phyloP scores from a whole-genome alignment of 2,113 vertebrate species.

The Rostratula benghalensis region DNA sequence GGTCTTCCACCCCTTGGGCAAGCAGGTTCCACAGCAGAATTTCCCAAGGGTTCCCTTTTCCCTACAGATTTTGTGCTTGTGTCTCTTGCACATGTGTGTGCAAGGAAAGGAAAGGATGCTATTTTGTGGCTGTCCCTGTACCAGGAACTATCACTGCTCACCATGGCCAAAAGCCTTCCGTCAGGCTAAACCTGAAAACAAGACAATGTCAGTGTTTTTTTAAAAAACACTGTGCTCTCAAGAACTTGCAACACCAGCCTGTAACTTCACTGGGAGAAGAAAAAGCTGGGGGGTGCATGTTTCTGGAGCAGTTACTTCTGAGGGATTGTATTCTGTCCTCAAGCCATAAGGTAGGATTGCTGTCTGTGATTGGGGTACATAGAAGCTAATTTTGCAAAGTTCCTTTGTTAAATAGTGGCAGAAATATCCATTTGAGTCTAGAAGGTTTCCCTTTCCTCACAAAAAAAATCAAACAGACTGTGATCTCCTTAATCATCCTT shows the following conservation, averaged over 20 bases:
- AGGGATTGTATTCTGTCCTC: not conserved
- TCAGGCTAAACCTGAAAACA: not conserved
- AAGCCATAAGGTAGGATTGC: not conserved
- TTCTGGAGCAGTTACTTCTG: not conserved
- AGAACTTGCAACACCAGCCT: not conserved
- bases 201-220: rapidly evolving
- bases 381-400: not conserved
- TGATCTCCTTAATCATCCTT: not conserved
- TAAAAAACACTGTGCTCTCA: not conserved
- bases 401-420: not conserved
- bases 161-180: not conserved
- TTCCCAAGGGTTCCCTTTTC: not conserved
- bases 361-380: not conserved
- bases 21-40: not conserved
- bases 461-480: not conserved
- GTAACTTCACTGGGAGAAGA: not conserved
- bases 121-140: not conserved
- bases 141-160: not conserved
- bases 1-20: not conserved
- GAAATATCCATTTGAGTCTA: not conserved
- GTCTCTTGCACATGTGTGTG: not conserved
- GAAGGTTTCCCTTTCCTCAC: not conserved
- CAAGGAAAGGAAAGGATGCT: not conserved
- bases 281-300: not conserved
- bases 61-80: not conserved